These are phyloP conservation scores for Cremastinae sp. DNA, from an alignment of 2,888 invertebrate genomes.

Conservation along the genomic window DNA sequence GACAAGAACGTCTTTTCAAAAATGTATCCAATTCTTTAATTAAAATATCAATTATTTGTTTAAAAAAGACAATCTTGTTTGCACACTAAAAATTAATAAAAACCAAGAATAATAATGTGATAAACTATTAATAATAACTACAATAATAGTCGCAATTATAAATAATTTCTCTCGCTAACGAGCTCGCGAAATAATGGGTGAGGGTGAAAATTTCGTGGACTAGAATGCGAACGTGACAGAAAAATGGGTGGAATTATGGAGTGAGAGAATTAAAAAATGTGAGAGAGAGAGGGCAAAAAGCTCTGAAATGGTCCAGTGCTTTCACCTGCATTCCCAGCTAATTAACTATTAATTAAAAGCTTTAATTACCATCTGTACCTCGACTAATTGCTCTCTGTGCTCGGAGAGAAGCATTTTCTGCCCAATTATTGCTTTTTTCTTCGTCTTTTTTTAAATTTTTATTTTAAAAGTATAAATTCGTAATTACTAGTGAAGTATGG, in stretches of 20 bases:
- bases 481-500: no score
- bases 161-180: constrained; percentile 75
- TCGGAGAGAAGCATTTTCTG: no score
- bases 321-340: constrained; percentile 65
- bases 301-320: constrained; percentile 17
- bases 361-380: constrained; percentile 71
- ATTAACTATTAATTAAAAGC: constrained; percentile 77
- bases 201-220: constrained; percentile 60
- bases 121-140: constrained; percentile 60
- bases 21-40: no score
- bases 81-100: no score
- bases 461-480: no score
- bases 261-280: constrained; percentile 50
- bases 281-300: constrained; percentile 24
- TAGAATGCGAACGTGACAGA: constrained; percentile 9
- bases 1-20: no score
- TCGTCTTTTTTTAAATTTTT: no score
- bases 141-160: constrained; percentile 76
- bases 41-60: no score
- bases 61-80: no score
- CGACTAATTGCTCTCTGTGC: constrained; percentile 75
- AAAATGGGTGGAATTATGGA: constrained; percentile 36
- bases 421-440: no score
- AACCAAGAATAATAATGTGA: neutral
- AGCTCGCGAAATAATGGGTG: constrained; percentile 60